These are phyloP conservation scores for Cetoscarus ocellatus DNA, from an alignment of 2,797 vertebrate species.

Conservation along the genomic window DNA sequence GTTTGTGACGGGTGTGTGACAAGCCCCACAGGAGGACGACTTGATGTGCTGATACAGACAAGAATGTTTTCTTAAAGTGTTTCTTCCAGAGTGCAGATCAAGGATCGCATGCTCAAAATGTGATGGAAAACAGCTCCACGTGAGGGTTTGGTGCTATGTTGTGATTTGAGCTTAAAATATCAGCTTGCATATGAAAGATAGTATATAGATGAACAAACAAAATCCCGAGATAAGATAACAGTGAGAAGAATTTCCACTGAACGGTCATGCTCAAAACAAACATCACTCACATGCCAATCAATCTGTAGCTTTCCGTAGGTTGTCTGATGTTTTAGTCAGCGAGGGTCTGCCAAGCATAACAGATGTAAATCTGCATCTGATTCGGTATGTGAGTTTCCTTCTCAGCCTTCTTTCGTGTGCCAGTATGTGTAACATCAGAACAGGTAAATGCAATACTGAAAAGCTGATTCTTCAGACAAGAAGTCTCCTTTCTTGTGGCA, in stretches of 20 bases:
- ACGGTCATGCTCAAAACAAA: constrained; percentile 15
- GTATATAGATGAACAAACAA: background rate
- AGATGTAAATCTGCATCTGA: constrained; percentile 3
- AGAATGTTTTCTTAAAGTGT: constrained; percentile 63
- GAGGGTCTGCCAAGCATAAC: background rate
- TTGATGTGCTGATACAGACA: constrained; percentile 79
- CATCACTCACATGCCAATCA: background rate
- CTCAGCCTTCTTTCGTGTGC: no score
- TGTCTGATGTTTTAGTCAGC: background rate
- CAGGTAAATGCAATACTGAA: background rate
- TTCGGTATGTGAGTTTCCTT: fast-evolving
- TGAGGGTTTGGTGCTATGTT: background rate
- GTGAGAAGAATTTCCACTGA: background rate
- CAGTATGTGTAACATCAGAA: background rate
- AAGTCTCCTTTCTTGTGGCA: background rate
- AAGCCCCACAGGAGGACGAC: constrained; percentile 70
- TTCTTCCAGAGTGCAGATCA: constrained; percentile 23
- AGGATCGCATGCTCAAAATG: constrained; percentile 17
- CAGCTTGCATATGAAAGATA: background rate
- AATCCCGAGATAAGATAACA: background rate
- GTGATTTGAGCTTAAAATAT: background rate
- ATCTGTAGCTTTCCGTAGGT: background rate
- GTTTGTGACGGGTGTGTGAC: constrained; percentile 72
- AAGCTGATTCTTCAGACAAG: background rate
- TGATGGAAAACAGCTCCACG: background rate